These are phyloP conservation scores for Platalea minor DNA, from an alignment of 2,797 vertebrate species.

Conservation along the genomic window DNA sequence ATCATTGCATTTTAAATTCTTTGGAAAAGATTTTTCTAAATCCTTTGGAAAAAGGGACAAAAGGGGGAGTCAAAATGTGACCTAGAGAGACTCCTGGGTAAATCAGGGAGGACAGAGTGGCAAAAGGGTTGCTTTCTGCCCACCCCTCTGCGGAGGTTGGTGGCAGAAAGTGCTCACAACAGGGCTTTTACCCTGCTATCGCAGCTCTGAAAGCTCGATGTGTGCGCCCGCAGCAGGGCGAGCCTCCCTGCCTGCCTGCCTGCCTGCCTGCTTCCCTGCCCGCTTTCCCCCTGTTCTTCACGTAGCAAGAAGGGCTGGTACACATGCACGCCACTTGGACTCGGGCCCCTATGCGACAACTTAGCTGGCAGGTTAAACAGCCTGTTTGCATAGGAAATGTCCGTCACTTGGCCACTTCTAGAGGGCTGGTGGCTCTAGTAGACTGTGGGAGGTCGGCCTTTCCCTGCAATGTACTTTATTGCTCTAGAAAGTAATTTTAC, in stretches of 20 bases:
- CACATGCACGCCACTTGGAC: rapidly evolving
- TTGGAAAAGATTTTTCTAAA: background rate
- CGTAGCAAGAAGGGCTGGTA: background rate
- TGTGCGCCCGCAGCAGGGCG: background rate
- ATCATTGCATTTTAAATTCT: background rate
- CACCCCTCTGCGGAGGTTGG: background rate
- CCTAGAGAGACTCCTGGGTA: background rate
- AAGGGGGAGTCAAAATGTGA: background rate
- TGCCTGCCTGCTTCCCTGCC: background rate
- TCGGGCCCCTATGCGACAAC: background rate
- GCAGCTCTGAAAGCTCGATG: background rate
- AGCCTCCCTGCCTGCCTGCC: background rate
- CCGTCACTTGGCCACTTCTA: background rate
- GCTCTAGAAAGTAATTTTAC: background rate
- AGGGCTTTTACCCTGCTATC: background rate
- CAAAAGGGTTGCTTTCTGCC: background rate
- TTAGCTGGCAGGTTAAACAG: background rate
- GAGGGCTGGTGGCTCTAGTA: background rate
- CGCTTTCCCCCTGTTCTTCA: background rate
- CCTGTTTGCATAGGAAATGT: background rate
- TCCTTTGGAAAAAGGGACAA: background rate
- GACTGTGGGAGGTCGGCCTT: background rate
- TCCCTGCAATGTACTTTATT: background rate
- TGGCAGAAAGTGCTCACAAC: background rate
- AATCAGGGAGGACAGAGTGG: background rate